A percentile compares a stretch with the other conserved stretches of the same genome.
Evolutionary conservation across 2,113 vertebrate species (phyloP).

Genomic region (Thamnophis sirtalis): DNA sequence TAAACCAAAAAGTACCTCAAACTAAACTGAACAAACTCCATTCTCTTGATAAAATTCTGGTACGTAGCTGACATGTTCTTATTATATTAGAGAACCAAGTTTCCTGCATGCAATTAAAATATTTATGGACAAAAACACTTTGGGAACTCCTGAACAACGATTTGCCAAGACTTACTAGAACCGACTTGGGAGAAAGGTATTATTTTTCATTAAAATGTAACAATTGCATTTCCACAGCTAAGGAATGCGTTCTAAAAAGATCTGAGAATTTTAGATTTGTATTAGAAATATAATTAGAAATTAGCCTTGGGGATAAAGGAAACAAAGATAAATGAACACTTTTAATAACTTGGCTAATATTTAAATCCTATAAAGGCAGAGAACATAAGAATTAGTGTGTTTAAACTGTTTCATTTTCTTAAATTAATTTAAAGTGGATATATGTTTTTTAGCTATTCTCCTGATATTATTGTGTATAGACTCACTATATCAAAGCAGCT

Average conservation of each 20-base stretch:
- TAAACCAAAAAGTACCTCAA: not conserved
- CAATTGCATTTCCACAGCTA: slow-evolving; percentile 39
- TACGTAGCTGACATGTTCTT: slow-evolving; percentile 21
- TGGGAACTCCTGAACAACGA: slow-evolving; percentile 50
- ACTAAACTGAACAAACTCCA: not conserved
- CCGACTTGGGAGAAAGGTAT: slow-evolving; percentile 37
- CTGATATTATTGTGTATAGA: not conserved
- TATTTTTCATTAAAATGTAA: slow-evolving; percentile 53
- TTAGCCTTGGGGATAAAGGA: slow-evolving; percentile 36
- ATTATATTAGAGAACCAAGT: slow-evolving; percentile 40
- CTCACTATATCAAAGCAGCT: not conserved
- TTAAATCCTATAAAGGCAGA: slow-evolving; percentile 52
- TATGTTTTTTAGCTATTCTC: not conserved
- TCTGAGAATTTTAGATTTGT: slow-evolving; percentile 48
- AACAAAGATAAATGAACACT: not conserved
- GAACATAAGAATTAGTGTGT: slow-evolving; percentile 52
- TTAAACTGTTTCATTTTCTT: slow-evolving; percentile 27
- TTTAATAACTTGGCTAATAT: slow-evolving; percentile 50
- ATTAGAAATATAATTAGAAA: slow-evolving; percentile 47
- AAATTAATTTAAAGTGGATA: slow-evolving; percentile 19
- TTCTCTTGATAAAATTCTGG: slow-evolving; percentile 24
- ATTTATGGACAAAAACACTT: slow-evolving; percentile 50
- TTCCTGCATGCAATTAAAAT: slow-evolving; percentile 26
- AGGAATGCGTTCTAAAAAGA: slow-evolving; percentile 50
- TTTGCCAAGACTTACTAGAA: slow-evolving; percentile 43